phyloP scores from a whole-genome alignment of 2,888 invertebrate species.

The Sminthurinus aureus region DNA sequence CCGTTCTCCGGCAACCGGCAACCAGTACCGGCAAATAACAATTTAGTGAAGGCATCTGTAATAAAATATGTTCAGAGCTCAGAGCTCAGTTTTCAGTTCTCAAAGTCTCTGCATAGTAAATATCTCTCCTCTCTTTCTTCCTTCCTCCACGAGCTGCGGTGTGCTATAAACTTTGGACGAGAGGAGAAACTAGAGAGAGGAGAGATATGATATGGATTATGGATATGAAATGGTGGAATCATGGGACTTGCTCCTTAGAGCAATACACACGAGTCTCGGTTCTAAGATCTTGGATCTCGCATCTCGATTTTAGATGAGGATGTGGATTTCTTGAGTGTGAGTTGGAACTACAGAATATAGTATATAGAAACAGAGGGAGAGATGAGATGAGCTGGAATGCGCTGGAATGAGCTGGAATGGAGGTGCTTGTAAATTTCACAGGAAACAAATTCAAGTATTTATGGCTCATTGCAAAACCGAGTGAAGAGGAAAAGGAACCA shows the following conservation, averaged over 20 bases:
- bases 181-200: neutral
- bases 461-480: neutral
- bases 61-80: constrained; percentile 22
- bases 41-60: constrained; percentile 10
- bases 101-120: no score
- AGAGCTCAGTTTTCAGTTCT: no score
- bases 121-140: neutral
- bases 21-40: neutral
- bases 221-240: no score
- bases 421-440: neutral
- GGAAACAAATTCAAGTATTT: constrained; percentile 11
- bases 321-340: neutral
- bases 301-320: no score
- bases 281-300: no score
- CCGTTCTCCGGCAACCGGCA: neutral
- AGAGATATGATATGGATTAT: neutral
- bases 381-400: no score
- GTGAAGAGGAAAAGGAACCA: neutral
- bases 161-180: neutral
- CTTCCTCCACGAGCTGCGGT: neutral
- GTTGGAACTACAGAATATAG: no score
- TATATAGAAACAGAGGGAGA: no score
- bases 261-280: no score
- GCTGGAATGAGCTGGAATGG: no score
- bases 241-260: no score